A percentile compares a stretch with the other conserved stretches of the same genome.
Conservation (phyloP, 2,888 invertebrate genomes). For the Seira musarum region DNA sequence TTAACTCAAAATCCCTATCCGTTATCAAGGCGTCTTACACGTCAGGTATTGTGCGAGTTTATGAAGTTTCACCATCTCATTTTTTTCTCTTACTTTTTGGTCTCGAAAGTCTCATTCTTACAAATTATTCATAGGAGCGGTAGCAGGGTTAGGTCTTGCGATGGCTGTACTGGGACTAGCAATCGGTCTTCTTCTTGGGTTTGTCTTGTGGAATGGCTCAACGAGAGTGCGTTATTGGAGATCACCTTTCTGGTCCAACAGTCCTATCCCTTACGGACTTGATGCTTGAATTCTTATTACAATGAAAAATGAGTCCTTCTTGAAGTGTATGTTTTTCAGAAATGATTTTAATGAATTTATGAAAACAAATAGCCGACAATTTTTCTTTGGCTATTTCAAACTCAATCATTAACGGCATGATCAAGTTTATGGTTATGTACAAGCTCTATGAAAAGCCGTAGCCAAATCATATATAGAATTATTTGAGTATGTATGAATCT, state of each 20-base stretch:
- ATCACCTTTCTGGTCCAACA: conserved; percentile 64
- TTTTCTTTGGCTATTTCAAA: no score
- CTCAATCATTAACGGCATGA: no score
- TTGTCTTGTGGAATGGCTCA: conserved; percentile 71
- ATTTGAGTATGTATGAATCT: no score
- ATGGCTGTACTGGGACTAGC: conserved; percentile 72
- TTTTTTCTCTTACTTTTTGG: background rate
- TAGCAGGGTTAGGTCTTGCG: conserved; percentile 72
- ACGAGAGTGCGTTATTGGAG: conserved; percentile 70
- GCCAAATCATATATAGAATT: no score
- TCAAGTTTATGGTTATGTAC: no score
- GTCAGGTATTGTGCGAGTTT: conserved; percentile 66
- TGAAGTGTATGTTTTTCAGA: background rate
- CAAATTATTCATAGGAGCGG: conserved; percentile 70
- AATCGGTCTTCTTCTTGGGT: conserved; percentile 71
- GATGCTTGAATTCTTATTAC: conserved; percentile 61
- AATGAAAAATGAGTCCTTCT: background rate
- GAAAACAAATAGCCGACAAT: no score
- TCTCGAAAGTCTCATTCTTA: background rate
- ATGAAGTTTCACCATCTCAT: background rate
- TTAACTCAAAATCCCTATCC: conserved; percentile 67
- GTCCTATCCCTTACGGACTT: conserved; percentile 67
- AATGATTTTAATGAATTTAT: no score
- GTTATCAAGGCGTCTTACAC: conserved; percentile 70
- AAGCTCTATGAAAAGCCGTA: no score